phyloP scores from a whole-genome alignment of 2,113 vertebrate species.

The Lampris incognitus region DNA sequence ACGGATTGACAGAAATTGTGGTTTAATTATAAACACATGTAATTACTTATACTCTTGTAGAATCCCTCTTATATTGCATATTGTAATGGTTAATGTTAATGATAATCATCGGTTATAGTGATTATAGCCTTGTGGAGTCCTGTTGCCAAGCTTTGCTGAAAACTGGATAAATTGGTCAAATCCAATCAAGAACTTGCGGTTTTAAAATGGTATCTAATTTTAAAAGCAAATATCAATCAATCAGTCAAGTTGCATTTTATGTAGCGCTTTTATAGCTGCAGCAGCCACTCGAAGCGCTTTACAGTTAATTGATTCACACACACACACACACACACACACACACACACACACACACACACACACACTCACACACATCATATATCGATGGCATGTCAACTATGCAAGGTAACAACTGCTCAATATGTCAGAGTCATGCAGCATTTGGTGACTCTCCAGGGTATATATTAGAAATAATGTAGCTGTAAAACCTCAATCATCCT shows the following conservation, averaged over 20 bases:
- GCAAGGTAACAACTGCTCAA: no score
- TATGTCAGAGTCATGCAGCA: no score
- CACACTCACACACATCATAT: no score
- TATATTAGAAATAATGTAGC: background rate
- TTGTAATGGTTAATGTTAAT: background rate
- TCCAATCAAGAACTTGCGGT: background rate
- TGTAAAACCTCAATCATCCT: background rate
- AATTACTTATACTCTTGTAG: background rate
- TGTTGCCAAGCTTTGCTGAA: background rate
- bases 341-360: no score
- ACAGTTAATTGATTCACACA: no score
- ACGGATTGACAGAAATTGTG: background rate
- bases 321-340: no score
- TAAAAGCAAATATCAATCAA: no score
- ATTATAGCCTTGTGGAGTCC: background rate
- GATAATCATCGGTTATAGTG: background rate
- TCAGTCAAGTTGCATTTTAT: no score
- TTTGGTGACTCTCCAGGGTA: background rate
- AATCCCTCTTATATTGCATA: background rate
- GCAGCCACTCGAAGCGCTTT: no score
- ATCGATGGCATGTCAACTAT: no score
- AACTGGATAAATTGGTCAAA: background rate
- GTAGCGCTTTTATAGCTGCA: no score
- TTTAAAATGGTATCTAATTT: no score
- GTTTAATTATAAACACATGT: background rate